A percentile compares a stretch with the other conserved stretches of the same genome.
phyloP scores from a whole-genome alignment of 2,888 invertebrate species.

The Lissocephala sabroskyi region DNA sequence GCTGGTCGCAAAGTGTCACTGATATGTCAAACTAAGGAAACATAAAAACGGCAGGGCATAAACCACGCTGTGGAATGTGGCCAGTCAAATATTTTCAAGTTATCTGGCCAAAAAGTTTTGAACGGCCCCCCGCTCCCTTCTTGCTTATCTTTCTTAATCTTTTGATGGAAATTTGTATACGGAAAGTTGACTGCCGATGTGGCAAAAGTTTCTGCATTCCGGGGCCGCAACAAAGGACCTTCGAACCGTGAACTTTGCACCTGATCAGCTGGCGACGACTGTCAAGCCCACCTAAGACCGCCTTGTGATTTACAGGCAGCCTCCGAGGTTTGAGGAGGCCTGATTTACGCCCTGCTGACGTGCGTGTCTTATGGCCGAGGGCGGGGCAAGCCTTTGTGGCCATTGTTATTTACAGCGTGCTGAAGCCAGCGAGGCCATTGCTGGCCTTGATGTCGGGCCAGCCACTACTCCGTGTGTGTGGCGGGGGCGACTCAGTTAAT shows the following conservation, averaged over 20 bases:
- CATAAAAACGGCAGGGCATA: slow-evolving; percentile 43
- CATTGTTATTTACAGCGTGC: slow-evolving; percentile 48
- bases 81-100: slow-evolving; percentile 33
- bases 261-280: too few species aligned
- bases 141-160: slow-evolving; percentile 46
- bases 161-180: slow-evolving; percentile 65
- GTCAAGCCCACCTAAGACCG: too few species aligned
- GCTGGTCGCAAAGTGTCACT: slow-evolving; percentile 47
- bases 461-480: not conserved
- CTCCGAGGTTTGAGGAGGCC: too few species aligned
- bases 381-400: slow-evolving; percentile 37
- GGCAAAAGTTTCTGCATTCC: too few species aligned
- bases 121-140: not conserved
- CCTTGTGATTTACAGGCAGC: too few species aligned
- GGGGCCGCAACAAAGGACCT: too few species aligned
- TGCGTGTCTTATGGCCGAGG: slow-evolving; percentile 3
- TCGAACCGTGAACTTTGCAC: too few species aligned
- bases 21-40: slow-evolving; percentile 65
- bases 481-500: slow-evolving; percentile 32
- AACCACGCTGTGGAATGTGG: slow-evolving; percentile 25
- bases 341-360: slow-evolving; percentile 60
- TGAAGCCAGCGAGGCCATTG: slow-evolving; percentile 17
- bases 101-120: slow-evolving; percentile 46
- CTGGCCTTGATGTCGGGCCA: too few species aligned
- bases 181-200: slow-evolving; percentile 36